phyloP scores from a whole-genome alignment of 37 sponge, comb jelly and placozoan genomes.

The Oopsacas minuta region DNA sequence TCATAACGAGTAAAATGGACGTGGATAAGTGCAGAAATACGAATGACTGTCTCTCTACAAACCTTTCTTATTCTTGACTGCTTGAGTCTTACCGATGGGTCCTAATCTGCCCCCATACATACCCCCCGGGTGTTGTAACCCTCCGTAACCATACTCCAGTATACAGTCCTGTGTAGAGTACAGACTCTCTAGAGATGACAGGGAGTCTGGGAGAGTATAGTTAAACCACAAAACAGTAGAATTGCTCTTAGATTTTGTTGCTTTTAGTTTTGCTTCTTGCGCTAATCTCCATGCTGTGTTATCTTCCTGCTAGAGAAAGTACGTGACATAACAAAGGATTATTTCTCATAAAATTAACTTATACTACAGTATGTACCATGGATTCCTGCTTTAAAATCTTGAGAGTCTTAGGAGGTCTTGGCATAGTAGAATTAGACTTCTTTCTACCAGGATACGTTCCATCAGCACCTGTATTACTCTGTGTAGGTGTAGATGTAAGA shows the following conservation, averaged over 20 bases:
- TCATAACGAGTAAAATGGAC: too few species aligned
- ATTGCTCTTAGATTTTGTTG: neutral
- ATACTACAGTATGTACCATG: neutral
- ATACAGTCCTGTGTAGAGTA: neutral
- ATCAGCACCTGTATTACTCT: too few species aligned
- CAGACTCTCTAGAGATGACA: neutral
- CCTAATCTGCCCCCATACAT: neutral
- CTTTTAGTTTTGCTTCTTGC: neutral
- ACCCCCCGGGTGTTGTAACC: neutral
- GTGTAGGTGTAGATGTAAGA: neutral
- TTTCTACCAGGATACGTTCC: neutral
- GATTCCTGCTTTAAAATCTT: neutral
- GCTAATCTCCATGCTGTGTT: neutral
- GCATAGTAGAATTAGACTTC: neutral
- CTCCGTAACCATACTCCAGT: neutral
- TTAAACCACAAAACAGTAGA: neutral
- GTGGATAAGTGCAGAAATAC: neutral
- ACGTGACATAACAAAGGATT: neutral
- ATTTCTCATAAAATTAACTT: too few species aligned
- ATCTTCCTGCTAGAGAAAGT: neutral
- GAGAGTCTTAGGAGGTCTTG: neutral
- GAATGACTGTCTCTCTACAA: neutral
- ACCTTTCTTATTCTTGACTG: neutral
- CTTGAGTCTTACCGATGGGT: neutral
- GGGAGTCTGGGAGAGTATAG: neutral